These are phyloP conservation scores for Aulostomus chinensis DNA, from an alignment of 2,797 vertebrate species.

Conservation along the genomic window DNA sequence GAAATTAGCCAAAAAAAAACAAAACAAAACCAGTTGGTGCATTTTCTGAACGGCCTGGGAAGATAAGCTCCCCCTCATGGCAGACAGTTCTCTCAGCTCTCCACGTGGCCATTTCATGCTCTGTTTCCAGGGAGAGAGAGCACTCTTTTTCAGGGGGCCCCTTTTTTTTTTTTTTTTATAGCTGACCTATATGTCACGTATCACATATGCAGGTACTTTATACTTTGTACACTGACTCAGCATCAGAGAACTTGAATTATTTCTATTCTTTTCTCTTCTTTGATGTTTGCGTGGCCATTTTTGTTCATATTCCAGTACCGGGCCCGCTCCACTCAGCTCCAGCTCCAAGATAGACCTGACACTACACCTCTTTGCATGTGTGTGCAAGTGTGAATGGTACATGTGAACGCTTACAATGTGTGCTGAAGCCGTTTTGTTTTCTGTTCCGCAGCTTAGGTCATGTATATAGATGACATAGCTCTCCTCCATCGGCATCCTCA, in stretches of 20 bases:
- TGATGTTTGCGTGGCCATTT: constrained; percentile 62
- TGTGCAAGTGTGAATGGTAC: constrained; percentile 26
- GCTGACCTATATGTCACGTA: constrained; percentile 82
- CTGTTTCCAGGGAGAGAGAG: constrained; percentile 68
- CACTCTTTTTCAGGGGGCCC: constrained; percentile 71
- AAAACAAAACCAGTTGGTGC: constrained; percentile 58
- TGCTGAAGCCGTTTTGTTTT: constrained; percentile 49
- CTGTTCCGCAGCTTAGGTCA: constrained; percentile 52
- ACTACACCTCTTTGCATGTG: constrained; percentile 62
- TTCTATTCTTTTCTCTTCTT: constrained; percentile 45
- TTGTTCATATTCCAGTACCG: constrained; percentile 72
- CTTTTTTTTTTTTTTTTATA: constrained; percentile 69
- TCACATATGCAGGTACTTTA: constrained; percentile 84
- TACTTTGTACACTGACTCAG: constrained; percentile 76
- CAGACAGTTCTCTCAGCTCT: constrained; percentile 78
- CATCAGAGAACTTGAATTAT: constrained; percentile 78
- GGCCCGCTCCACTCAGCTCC: constrained; percentile 58
- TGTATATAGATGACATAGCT: constrained; percentile 57
- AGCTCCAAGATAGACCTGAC: constrained; percentile 64
- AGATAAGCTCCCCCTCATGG: constrained; percentile 77
- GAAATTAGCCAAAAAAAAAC: constrained; percentile 75
- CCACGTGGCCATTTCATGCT: constrained; percentile 73
- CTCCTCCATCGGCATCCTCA: constrained; percentile 41
- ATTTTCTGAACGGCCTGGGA: constrained; percentile 73
- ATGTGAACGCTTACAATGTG: constrained; percentile 40